Evolutionary conservation across 2,888 invertebrate genomes (phyloP).

Genomic region (Darwinula stevensoni): DNA sequence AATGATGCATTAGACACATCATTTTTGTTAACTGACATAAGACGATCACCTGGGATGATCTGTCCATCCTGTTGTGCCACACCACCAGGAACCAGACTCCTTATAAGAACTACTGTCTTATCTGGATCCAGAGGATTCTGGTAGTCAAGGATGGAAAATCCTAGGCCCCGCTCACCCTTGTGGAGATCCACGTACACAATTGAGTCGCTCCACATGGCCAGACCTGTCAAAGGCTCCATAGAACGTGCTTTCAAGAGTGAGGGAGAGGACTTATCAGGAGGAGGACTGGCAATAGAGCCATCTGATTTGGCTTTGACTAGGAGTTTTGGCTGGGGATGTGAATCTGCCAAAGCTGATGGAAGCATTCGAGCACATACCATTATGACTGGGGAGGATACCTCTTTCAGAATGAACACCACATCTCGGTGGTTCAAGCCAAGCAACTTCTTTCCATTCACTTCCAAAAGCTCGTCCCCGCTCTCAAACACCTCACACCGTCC

Average conservation of each 20-base stretch:
- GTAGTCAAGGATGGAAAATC: slow-evolving; percentile 92
- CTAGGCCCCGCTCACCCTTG: slow-evolving; percentile 88
- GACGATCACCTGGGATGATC: slow-evolving; percentile 67
- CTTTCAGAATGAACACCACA: slow-evolving; percentile 73
- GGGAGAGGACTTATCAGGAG: slow-evolving; percentile 8
- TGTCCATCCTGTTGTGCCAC: slow-evolving; percentile 93
- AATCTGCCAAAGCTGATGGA: slow-evolving; percentile 5
- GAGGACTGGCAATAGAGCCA: slow-evolving; percentile 25
- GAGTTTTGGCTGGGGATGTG: slow-evolving; percentile 4
- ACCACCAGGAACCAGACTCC: slow-evolving; percentile 90
- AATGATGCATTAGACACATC: slow-evolving; percentile 77
- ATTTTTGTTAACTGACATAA: slow-evolving; percentile 45
- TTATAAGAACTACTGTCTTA: slow-evolving; percentile 90
- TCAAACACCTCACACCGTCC: slow-evolving; percentile 52
- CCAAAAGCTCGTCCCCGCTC: slow-evolving; percentile 80
- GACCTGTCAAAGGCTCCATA: slow-evolving; percentile 80
- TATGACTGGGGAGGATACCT: slow-evolving; percentile 58
- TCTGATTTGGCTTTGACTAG: slow-evolving; percentile 81
- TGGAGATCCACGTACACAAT: slow-evolving; percentile 55
- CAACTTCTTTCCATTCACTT: slow-evolving; percentile 56
- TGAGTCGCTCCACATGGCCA: slow-evolving; percentile 87
- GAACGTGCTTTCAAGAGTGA: slow-evolving; percentile 48
- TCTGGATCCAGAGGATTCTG: slow-evolving; percentile 94
- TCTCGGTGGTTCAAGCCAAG: slow-evolving; percentile 81
- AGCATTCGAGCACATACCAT: slow-evolving; percentile 47